phyloP scores from a whole-genome alignment of 2,113 vertebrate species.

The Hippolais icterina region DNA sequence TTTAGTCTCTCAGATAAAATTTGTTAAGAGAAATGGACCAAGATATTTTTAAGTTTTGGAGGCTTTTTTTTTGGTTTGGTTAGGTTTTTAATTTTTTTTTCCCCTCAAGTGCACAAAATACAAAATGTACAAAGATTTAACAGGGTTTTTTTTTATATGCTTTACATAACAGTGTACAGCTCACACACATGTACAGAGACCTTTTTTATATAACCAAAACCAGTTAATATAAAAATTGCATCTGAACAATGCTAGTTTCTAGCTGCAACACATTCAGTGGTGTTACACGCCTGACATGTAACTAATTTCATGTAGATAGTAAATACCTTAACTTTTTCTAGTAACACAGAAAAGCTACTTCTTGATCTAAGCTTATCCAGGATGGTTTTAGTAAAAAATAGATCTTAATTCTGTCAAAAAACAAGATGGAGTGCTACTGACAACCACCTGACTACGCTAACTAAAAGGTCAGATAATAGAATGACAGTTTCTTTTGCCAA shows the following conservation, averaged over 20 bases:
- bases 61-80: neutral
- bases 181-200: neutral
- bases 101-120: neutral
- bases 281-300: neutral
- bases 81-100: neutral
- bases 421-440: neutral
- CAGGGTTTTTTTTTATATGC: neutral
- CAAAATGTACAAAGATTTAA: neutral
- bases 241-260: neutral
- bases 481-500: neutral
- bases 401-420: neutral
- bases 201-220: neutral
- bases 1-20: neutral
- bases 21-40: neutral
- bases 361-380: neutral
- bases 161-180: neutral
- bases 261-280: neutral
- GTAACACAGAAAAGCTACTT: neutral
- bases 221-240: neutral
- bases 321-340: neutral
- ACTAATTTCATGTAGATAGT: neutral
- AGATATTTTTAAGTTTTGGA: neutral
- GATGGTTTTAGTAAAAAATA: neutral
- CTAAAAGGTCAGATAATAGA: neutral
- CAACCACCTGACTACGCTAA: neutral